Evolutionary conservation across 2,888 invertebrate species (phyloP).

Genomic region (Cecidostiba fungosa): DNA sequence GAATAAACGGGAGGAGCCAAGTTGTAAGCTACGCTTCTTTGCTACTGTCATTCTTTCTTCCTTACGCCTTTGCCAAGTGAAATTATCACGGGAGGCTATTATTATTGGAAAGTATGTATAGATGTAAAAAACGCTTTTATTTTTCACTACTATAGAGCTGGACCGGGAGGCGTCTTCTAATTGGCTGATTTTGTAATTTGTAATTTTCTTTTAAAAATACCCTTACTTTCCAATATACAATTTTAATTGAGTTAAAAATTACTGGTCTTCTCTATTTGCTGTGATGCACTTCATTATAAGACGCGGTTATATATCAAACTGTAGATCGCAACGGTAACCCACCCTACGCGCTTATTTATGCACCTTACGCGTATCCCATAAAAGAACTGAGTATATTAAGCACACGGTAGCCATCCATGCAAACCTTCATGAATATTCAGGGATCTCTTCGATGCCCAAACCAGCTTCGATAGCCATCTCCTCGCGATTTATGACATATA

Average conservation of each 20-base stretch:
- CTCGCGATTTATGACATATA: constrained; percentile 34
- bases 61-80: background rate
- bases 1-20: constrained; percentile 16
- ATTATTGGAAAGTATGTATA: constrained; percentile 27
- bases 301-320: background rate
- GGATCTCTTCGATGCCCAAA: background rate
- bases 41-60: constrained; percentile 27
- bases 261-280: no score
- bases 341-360: background rate
- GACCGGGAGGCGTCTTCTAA: background rate
- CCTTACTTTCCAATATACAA: no score
- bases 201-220: no score
- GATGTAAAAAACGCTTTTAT: background rate
- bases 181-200: background rate
- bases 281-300: no score
- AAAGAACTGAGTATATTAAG: background rate
- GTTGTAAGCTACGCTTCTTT: constrained; percentile 33
- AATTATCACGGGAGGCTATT: constrained; percentile 37
- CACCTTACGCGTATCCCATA: background rate
- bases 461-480: constrained; percentile 35
- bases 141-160: background rate
- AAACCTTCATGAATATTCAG: constrained; percentile 52
- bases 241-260: no score
- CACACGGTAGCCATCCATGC: constrained; percentile 4
- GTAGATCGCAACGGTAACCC: background rate